phyloP scores from a whole-genome alignment of 2,888 invertebrate genomes.

The Tillus elongatus region DNA sequence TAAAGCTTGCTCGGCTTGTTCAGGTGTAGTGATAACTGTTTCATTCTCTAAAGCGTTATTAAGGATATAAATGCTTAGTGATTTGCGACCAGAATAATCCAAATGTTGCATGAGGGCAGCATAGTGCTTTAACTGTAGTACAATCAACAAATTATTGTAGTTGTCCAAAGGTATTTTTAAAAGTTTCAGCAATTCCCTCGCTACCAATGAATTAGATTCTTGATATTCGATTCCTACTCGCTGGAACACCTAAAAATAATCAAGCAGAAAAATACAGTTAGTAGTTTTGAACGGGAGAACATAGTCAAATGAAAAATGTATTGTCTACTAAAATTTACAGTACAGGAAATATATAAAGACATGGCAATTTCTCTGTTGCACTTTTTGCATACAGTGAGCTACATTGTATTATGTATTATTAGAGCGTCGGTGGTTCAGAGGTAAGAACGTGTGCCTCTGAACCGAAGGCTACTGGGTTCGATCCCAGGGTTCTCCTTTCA shows the following conservation, averaged over 20 bases:
- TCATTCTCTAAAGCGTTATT: conserved; percentile 86
- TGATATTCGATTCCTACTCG: conserved; percentile 76
- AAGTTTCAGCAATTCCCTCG: conserved; percentile 86
- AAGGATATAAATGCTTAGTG: conserved; percentile 80
- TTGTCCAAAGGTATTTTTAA: conserved; percentile 91
- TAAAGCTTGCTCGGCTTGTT: conserved; percentile 58
- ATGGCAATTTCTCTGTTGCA: too few relatives aligned
- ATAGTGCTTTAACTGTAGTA: conserved; percentile 81
- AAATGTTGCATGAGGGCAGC: conserved; percentile 77
- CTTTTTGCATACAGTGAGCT: too few relatives aligned
- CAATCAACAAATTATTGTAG: conserved; percentile 83
- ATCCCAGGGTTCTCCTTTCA: too few relatives aligned
- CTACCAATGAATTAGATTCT: conserved; percentile 73
- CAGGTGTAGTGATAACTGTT: conserved; percentile 76
- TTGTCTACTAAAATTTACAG: too few relatives aligned
- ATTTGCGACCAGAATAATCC: conserved; percentile 78
- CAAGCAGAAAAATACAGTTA: neutral
- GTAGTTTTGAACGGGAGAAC: too few relatives aligned
- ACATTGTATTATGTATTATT: too few relatives aligned
- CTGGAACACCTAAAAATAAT: conserved; percentile 54
- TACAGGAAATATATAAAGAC: too few relatives aligned
- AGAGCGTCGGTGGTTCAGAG: too few relatives aligned
- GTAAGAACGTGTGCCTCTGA: too few relatives aligned
- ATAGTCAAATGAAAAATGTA: too few relatives aligned
- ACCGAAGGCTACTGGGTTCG: too few relatives aligned